These are phyloP conservation scores for Drosophila navojoa DNA, from an alignment of 1,140 invertebrate species.

Conservation along the genomic window DNA sequence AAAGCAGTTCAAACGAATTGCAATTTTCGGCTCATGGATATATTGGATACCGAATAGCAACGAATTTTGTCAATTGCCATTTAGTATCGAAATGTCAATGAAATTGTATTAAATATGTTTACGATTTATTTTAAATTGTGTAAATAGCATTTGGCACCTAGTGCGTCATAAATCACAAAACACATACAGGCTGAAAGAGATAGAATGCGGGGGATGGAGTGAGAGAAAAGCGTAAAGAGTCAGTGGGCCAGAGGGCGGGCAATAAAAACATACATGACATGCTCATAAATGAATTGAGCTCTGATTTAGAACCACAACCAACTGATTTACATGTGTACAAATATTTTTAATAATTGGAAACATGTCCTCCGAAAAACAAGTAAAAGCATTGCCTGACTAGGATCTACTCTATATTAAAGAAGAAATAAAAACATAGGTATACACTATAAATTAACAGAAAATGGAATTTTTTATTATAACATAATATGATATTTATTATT, in stretches of 20 bases:
- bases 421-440: too few relatives aligned
- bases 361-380: not conserved
- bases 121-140: slow-evolving; percentile 28
- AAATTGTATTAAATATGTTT: slow-evolving; percentile 16
- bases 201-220: not conserved
- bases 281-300: slow-evolving; percentile 13
- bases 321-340: slow-evolving; percentile 14
- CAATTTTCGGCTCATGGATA: not conserved
- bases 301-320: not conserved
- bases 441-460: too few relatives aligned
- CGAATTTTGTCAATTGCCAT: not conserved
- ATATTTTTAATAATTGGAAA: slow-evolving; percentile 31
- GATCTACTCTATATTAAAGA: too few relatives aligned
- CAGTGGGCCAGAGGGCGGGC: too few relatives aligned
- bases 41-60: not conserved
- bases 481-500: too few relatives aligned
- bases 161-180: slow-evolving; percentile 24
- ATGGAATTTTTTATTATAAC: too few relatives aligned
- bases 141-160: slow-evolving; percentile 28
- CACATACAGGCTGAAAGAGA: not conserved
- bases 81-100: not conserved
- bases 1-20: not conserved
- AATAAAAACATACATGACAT: not conserved
- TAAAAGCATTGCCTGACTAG: too few relatives aligned
- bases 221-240: not conserved